A percentile compares a stretch with the other conserved stretches of the same genome.
phyloP scores from a whole-genome alignment of 2,888 invertebrate species.

The Cerastis rubricosa region DNA sequence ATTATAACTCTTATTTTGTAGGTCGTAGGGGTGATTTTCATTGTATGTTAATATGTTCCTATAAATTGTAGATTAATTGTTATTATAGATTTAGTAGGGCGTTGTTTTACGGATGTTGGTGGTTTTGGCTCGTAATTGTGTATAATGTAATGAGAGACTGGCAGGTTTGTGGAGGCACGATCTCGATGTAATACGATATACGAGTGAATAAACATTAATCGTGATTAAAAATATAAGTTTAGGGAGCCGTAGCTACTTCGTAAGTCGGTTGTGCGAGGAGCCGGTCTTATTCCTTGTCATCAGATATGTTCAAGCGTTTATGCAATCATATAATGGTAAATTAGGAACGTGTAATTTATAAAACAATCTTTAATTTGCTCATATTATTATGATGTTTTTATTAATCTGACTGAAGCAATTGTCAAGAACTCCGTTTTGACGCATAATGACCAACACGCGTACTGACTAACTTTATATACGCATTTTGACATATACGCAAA shows the following conservation, averaged over 20 bases:
- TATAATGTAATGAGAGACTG: conserved; percentile 40
- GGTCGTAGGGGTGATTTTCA: conserved; percentile 45
- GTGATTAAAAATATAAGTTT: too few species aligned
- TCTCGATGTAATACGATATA: conserved; percentile 37
- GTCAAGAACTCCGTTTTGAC: too few species aligned
- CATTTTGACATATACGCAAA: too few species aligned
- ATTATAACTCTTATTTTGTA: conserved; percentile 64
- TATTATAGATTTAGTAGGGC: conserved; percentile 67
- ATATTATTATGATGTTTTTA: too few species aligned
- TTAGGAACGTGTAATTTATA: conserved; percentile 15
- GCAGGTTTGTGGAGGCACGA: conserved; percentile 47
- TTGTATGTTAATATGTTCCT: conserved; percentile 52
- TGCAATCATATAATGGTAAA: too few species aligned
- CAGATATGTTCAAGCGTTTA: too few species aligned
- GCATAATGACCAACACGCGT: too few species aligned
- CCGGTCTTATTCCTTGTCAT: too few species aligned
- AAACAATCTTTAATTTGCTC: background rate
- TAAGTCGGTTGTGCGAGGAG: too few species aligned
- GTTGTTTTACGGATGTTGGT: conserved; percentile 68
- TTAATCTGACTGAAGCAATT: too few species aligned
- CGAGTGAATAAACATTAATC: conserved; percentile 18
- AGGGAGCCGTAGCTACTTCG: too few species aligned
- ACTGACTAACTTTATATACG: too few species aligned
- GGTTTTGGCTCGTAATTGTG: conserved; percentile 54
- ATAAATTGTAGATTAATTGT: conserved; percentile 77